Evolutionary conservation across 2,113 vertebrate species (phyloP), one percentile per base, ranked within the genome.

Genomic region (Oophaga pumilio): DNA sequence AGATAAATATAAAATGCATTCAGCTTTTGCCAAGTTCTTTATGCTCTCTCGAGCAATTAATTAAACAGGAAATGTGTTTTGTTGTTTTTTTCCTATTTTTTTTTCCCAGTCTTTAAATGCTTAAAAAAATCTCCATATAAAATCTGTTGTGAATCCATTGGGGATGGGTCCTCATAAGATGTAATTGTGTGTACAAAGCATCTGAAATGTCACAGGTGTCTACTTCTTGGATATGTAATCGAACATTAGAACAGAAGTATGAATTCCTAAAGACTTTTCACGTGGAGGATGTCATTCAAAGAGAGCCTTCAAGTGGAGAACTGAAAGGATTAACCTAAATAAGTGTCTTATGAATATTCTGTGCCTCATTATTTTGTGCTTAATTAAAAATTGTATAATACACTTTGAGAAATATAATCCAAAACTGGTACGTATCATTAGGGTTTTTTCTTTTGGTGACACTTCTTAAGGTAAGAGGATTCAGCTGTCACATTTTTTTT

Each of bases 321-420:
- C 26, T 50, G 84, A 85, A 76, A 60, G 73, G 74, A 85, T 85
- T 85, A 85, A 77, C 84, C 73, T 76, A 85, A 77, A 85, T 78
- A 85, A 85, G 84, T 78, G 84, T 78, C 84, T 85, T 85, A 85
- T 85, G 73, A 85, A 85, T 85, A 85, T 85, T 85, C 84, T 64
- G 33, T n/a, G 62, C 71, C 62, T 83, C 62, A 76, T 76, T 85
- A 85, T 76, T 85, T 76, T 10, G 74, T 22, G 73, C 56, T 22
- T 66, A 52, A 77, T 85, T 85, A 66, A 66, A 85, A 85, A 53
- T 43, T 12, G 53, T 77, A 85, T 66, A 64, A 76, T 33, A 66
- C 8, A 62, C 84, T 77, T 77, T 85, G 43, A 77, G 59, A 50
- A 64, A 78, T 49, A 66, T 77, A 49, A 26, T 85, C 57, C n/a